Evolutionary conservation across 2,113 vertebrate genomes (phyloP), one percentile per base, ranked within the genome.

Genomic region (Dipodomys merriami): DNA sequence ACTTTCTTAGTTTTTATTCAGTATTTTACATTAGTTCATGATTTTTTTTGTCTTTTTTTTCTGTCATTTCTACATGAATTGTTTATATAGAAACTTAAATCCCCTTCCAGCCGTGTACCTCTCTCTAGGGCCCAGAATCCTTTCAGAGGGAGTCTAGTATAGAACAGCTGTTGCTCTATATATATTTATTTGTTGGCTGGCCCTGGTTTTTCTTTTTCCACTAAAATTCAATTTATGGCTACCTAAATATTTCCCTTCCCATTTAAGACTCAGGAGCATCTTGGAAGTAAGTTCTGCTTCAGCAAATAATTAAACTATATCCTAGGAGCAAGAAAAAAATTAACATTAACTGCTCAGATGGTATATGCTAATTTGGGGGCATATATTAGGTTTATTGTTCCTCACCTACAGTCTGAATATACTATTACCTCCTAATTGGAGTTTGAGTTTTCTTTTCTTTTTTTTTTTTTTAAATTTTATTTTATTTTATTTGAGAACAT

Each of bases 1-100:
- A 62, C 68, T 86, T 83, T 90, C n/a, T 91, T 95, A 88, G 15
- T 88, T 87, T 60, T 77, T 82, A 91, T 27, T 78, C 90, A 27
- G 65, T 83, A 83, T 74, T 84, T 91, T 81, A 81, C 1, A 65
- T 35, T 83, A 49, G 29, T 80, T 89, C 87, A 72, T 74, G 39
- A 78, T 89, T 92, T 91, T 11, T 88, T 12, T 12, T 49, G 49
- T 49, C 49, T 12, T 49, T 62, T 95, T 93, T 92, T 20, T 62
- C 65, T 78, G 13, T 91, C 10, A 69, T 94, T 53, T 53, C 30
- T 89, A 6, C 76, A 69, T 82, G 86, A 72, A 77, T 95, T 89
- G 30, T 87, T 92, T 94, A 71, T 39, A 90, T 71, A 60, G 49
- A 89, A 25, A 15, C 27, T 93, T 90, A 69, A 81, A 33, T 69